Conservation (phyloP, 2,113 vertebrate species). For the Taxidea taxus region DNA sequence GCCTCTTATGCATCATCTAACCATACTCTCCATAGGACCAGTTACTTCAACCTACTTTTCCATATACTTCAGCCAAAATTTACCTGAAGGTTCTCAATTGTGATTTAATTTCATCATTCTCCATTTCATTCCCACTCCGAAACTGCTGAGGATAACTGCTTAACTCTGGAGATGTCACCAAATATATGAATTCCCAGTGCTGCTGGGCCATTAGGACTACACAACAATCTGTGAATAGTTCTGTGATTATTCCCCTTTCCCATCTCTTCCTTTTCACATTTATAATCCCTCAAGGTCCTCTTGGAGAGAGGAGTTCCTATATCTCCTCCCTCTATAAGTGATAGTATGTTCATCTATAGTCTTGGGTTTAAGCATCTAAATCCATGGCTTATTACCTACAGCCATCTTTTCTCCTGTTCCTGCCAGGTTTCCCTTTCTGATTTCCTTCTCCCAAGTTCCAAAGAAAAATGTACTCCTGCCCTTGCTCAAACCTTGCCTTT, state of each 20-base stretch:
- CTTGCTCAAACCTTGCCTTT: not conserved
- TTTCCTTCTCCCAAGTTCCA: not conserved
- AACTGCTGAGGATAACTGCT: not conserved
- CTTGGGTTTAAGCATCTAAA: not conserved
- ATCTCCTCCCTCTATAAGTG: not conserved
- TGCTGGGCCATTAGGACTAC: rapidly evolving
- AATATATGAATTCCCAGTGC: no score
- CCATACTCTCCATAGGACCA: not conserved
- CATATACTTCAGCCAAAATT: not conserved
- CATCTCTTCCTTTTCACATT: not conserved
- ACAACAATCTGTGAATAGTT: no score
- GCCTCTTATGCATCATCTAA: not conserved
- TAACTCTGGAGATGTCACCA: not conserved
- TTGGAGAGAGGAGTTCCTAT: not conserved
- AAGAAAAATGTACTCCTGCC: not conserved
- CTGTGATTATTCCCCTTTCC: not conserved
- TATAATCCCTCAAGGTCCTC: not conserved
- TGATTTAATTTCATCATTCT: not conserved
- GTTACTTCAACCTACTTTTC: not conserved
- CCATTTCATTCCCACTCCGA: not conserved
- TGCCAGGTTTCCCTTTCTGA: not conserved
- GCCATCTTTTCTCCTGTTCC: not conserved
- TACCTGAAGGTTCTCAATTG: not conserved
- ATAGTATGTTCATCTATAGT: not conserved
- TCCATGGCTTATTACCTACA: not conserved